Base-by-base conservation (phyloP, 2,888 invertebrate genomes). In the Oxycera nigricornis region DNA sequence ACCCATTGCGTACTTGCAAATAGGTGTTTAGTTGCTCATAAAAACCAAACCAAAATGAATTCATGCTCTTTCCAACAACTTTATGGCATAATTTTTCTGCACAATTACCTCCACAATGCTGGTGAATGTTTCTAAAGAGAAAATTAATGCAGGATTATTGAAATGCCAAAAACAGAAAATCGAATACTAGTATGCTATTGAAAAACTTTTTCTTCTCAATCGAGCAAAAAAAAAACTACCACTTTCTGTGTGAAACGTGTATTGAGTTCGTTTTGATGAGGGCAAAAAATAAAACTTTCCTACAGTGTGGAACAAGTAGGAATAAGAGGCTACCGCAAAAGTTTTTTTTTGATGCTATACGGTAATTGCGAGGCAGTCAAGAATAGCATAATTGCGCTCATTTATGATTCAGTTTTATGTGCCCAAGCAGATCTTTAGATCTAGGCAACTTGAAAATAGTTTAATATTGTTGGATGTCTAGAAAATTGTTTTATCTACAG, bases 81-180 rank as follows among this genome's bases (percentile, higher is more conserved):
- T 61, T 61, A 61, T 61, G 1, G 61, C 11, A 61, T 20, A 61
- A 65, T 39, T 41, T 17, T 65, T 39, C 62, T 41, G 39, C 65
- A 35, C 65, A 41, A 65, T 65, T 65, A 22, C 35, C 22, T 30
- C 22, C 65, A 20, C 20, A 65, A 30, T 65, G 41, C 41, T 30
- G 17, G 30, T 39, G 6, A 65, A 39, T 65, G 20, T 65, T 65
- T 65, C 41, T 17, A 22, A 24, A 26, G 11, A 20, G 9, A 20
- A 65, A 65, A 65, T 65, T 39, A 65, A 65, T 65, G 39, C 65
- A 41, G 41, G 30, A 65, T 41, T 65, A 65, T 65, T 65, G 65
- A 65, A 65, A 65, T 65, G 65, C 65, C 65, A 39, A 65, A 65
- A 65, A 41, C 65, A 65, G 65, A 30, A 65, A 20, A 41, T 41